These are phyloP conservation scores for Pinna nobilis DNA, from an alignment of 1,140 invertebrate species.

Conservation along the genomic window DNA sequence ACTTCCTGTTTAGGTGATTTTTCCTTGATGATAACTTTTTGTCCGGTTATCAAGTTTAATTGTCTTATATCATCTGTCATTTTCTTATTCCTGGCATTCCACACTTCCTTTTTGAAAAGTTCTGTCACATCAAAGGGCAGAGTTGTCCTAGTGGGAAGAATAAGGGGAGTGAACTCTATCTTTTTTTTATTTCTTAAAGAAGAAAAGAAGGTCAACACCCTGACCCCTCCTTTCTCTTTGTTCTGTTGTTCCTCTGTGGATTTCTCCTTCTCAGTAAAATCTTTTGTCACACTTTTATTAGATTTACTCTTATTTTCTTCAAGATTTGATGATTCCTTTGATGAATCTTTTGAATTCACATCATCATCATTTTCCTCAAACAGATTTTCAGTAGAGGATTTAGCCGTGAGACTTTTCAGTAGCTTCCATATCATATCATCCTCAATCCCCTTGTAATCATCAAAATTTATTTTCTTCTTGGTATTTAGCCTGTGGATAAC, in stretches of 20 bases:
- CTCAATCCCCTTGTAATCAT: constrained; percentile 11
- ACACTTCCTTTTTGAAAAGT: constrained; percentile 31
- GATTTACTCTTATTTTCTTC: not conserved
- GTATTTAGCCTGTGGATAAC: constrained; percentile 13
- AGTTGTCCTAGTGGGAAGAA: constrained; percentile 3
- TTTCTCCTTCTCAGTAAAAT: constrained; percentile 17
- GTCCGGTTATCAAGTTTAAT: constrained; percentile 3
- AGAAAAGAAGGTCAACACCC: constrained; percentile 20
- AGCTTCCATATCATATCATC: constrained; percentile 33
- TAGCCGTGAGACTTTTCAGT: constrained; percentile 25
- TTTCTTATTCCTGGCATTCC: constrained; percentile 15
- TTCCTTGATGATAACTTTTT: constrained; percentile 1
- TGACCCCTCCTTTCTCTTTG: constrained; percentile 15
- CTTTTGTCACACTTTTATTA: not conserved
- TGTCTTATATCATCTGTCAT: constrained; percentile 7
- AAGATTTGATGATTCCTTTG: too few relatives aligned
- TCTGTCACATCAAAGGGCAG: constrained; percentile 40
- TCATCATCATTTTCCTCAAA: not conserved
- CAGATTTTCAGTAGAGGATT: not conserved
- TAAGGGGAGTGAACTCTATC: constrained; percentile 29
- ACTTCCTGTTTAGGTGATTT: not conserved
- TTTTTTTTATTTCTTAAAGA: constrained; percentile 20
- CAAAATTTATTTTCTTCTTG: constrained; percentile 9
- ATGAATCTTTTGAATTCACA: not conserved
- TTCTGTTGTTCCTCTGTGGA: not conserved